Evolutionary conservation across 2,113 vertebrate species (phyloP).

Genomic region (Naja naja): DNA sequence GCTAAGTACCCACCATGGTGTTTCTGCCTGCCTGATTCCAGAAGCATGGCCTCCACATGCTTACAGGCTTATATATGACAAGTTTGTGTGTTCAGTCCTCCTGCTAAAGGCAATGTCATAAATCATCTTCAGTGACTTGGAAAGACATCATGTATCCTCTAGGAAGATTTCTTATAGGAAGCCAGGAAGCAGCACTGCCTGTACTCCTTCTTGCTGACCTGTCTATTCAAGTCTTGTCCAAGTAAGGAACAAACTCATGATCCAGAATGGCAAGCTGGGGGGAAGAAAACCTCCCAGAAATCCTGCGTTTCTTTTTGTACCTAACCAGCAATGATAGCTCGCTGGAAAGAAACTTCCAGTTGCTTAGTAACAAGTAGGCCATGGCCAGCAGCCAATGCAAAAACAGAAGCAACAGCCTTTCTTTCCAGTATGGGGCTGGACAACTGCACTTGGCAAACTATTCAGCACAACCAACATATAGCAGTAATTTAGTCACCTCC

Average conservation of each 20-base stretch:
- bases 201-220: background rate
- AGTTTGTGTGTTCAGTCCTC: background rate
- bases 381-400: constrained; percentile 10
- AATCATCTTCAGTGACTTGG: background rate
- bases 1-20: background rate
- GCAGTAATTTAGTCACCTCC: background rate
- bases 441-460: background rate
- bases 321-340: background rate
- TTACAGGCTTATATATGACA: background rate
- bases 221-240: constrained; percentile 17
- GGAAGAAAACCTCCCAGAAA: background rate
- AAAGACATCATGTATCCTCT: fast-evolving
- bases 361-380: constrained; percentile 19
- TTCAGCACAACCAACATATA: background rate
- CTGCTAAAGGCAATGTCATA: background rate
- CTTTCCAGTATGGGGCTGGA: background rate
- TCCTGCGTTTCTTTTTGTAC: fast-evolving
- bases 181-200: background rate
- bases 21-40: background rate
- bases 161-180: constrained; percentile 1
- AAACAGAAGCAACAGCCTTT: background rate
- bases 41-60: background rate
- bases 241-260: background rate
- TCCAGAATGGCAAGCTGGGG: background rate
- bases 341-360: background rate